Evolutionary conservation across 2,888 invertebrate genomes (phyloP), one percentile per base, ranked within the genome.

Genomic region (Quadroppia sp.): DNA sequence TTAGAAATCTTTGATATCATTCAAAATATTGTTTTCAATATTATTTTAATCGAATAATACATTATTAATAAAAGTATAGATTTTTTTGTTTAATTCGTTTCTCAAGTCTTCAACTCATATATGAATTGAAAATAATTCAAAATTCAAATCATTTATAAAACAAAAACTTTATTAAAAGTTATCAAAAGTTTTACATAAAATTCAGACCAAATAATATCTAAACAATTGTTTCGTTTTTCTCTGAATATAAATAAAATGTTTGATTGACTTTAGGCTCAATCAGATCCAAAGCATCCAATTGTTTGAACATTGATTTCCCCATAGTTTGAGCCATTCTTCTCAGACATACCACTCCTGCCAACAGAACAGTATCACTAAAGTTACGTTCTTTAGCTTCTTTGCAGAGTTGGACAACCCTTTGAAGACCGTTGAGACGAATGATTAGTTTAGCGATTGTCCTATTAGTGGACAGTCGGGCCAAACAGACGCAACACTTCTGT

Each of bases 401-500:
- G 82, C 90, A 91, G 78, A 91, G 82, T 75, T 86, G 85, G 77
- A 89, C 88, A 80, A 85, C 80, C 72, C 84, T 78, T 25, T 82
- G 81, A 30, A 84, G 80, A 36, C 83, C 85, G 81, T 77, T 77
- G 20, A 77, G 89, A 84, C 81, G 61, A 23, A 45, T 73, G 28
- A 77, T 71, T 17, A 73, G 36, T 74, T 25, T 45, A 20, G 72
- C 74, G 13, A 48, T 59, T 28, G 48, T 70, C 20, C 78, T 78
- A 40, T 83, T 80, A 53, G 80, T 78, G 75, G 82, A 81, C 28
- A 84, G 80, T 30, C 83, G 78, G 1, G 91, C 89, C 56, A 94
- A 85, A 6, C 92, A 92, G 75, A 92, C 91, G 1, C 91, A 89
- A 1, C 91, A 88, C 80, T 93, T 92, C 79, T 89, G 89, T 80